Percentiles rank a stretch among this genome's conserved stretches.
Conservation (phyloP, 2,888 invertebrate species). For the Nomada fabriciana region DNA sequence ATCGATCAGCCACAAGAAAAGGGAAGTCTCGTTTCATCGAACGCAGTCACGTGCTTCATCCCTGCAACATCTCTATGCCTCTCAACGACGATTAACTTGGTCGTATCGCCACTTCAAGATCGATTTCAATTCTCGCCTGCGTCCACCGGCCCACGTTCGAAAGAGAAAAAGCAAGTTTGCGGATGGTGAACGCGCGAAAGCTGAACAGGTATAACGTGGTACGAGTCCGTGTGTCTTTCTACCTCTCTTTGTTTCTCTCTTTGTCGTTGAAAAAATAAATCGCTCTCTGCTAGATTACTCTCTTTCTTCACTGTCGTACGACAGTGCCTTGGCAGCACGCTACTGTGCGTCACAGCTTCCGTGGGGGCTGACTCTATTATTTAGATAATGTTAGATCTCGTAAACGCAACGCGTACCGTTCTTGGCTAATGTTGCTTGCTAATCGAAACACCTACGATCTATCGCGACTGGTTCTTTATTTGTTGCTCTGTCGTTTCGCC, state of each 20-base stretch:
- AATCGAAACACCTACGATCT: slow-evolving; percentile 26
- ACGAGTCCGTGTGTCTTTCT: slow-evolving; percentile 36
- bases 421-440: neutral
- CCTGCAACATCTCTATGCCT: slow-evolving; percentile 5
- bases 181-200: slow-evolving; percentile 58
- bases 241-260: slow-evolving; percentile 36
- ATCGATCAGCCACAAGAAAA: neutral
- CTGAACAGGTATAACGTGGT: slow-evolving; percentile 54
- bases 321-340: neutral
- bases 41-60: neutral
- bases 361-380: slow-evolving; percentile 29
- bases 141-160: slow-evolving; percentile 27
- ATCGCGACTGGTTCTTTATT: slow-evolving; percentile 16
- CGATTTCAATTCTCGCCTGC: slow-evolving; percentile 20
- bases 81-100: slow-evolving; percentile 22
- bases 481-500: slow-evolving; percentile 7
- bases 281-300: slow-evolving; percentile 49
- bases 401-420: neutral
- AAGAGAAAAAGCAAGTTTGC: slow-evolving; percentile 48
- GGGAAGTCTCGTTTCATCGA: neutral
- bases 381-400: slow-evolving; percentile 19
- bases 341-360: slow-evolving; percentile 11
- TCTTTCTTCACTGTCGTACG: slow-evolving; percentile 20
- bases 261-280: slow-evolving; percentile 57
- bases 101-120: neutral